These are phyloP conservation scores for Cetonia aurata DNA, from an alignment of 2,888 invertebrate genomes.

Conservation along the genomic window DNA sequence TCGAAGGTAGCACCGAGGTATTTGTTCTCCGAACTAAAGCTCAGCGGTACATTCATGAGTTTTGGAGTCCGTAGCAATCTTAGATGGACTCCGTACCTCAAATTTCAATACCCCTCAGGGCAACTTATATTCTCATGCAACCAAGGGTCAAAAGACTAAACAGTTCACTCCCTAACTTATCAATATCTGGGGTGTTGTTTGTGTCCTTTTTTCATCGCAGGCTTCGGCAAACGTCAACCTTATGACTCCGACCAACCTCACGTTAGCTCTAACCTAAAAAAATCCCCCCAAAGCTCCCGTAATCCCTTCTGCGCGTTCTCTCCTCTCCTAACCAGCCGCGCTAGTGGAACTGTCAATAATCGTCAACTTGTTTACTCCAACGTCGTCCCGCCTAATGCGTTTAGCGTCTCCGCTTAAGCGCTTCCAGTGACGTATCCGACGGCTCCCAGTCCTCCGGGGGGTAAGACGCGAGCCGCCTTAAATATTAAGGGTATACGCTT, in stretches of 20 bases:
- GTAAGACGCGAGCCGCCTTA: slow-evolving; percentile 13
- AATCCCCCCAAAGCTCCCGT: background rate
- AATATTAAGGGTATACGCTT: slow-evolving; percentile 33
- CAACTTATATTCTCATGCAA: too few relatives aligned
- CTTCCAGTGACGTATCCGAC: background rate
- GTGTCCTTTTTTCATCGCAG: background rate
- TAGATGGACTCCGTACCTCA: too few relatives aligned
- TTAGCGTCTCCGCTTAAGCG: background rate
- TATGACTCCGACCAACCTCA: background rate
- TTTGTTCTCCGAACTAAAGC: too few relatives aligned
- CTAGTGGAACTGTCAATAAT: too few relatives aligned
- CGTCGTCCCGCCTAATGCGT: too few relatives aligned
- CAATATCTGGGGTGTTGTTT: background rate
- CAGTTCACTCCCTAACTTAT: background rate
- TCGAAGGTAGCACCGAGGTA: too few relatives aligned
- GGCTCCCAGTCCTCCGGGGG: slow-evolving; percentile 2
- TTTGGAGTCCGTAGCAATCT: too few relatives aligned
- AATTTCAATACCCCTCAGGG: too few relatives aligned
- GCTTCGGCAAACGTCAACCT: too few relatives aligned
- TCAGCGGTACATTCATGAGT: too few relatives aligned
- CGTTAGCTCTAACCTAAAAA: background rate
- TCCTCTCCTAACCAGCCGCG: background rate
- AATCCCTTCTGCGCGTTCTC: background rate
- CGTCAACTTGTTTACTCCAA: too few relatives aligned
- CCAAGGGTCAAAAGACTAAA: too few relatives aligned